Percentiles rank a stretch among this genome's conserved stretches.
Conservation (phyloP, 2,113 vertebrate genomes). For the Mugil cephalus region DNA sequence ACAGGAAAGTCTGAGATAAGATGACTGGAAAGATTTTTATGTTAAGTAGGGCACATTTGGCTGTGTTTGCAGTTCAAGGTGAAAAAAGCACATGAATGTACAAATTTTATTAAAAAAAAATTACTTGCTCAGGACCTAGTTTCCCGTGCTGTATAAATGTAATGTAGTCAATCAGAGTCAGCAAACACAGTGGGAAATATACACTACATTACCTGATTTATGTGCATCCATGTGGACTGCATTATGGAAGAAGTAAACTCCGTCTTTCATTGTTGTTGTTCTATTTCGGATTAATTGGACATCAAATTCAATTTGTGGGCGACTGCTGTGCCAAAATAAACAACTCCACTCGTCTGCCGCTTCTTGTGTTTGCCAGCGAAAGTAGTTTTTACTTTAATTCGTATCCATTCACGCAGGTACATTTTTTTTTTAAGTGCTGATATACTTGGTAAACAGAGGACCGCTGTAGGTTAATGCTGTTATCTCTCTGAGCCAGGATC, state of each 20-base stretch:
- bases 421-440: conserved; percentile 33
- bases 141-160: neutral
- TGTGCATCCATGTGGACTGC: conserved; percentile 10
- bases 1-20: neutral
- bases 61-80: neutral
- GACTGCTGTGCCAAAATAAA: conserved; percentile 3
- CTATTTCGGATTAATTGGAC: too few species aligned
- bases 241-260: neutral
- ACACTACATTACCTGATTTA: conserved; percentile 14
- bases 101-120: neutral
- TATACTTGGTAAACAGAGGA: conserved; percentile 43
- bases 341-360: conserved; percentile 2
- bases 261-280: neutral
- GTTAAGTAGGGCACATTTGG: too few species aligned
- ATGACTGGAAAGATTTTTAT: neutral
- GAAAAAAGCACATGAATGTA: neutral
- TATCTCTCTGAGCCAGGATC: conserved; percentile 67
- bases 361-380: conserved; percentile 20
- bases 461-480: conserved; percentile 41
- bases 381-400: conserved; percentile 13
- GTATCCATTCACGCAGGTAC: conserved; percentile 25
- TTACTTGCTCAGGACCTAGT: too few species aligned
- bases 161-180: conserved; percentile 1
- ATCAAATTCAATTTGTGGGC: too few species aligned
- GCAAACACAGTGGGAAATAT: conserved; percentile 13